phyloP scores from a whole-genome alignment of 1,140 invertebrate genomes.

The Caenorhabditis brenneri region DNA sequence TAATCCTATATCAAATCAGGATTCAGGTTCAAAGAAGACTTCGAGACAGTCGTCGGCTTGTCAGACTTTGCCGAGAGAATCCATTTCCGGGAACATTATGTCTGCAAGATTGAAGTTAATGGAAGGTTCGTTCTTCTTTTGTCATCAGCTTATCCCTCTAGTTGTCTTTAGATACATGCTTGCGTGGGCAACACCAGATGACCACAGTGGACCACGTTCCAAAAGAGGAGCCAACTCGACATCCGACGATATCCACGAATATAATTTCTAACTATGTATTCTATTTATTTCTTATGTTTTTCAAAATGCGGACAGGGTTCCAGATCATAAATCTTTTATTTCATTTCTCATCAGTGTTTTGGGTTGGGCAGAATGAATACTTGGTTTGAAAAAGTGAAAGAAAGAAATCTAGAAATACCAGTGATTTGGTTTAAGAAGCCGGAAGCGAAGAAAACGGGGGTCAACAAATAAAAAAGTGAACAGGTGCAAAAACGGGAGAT shows the following conservation, averaged over 20 bases:
- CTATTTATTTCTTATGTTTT: neutral
- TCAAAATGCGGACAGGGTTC: neutral
- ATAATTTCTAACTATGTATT: neutral
- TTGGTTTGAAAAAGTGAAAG: neutral
- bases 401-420: neutral
- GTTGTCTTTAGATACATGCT: neutral
- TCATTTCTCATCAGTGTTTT: no score
- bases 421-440: neutral
- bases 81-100: conserved; percentile 14
- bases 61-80: neutral
- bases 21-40: conserved; percentile 27
- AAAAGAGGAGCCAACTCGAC: neutral
- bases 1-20: neutral
- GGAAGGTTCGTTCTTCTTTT: neutral
- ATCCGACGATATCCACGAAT: neutral
- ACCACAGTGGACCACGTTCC: neutral
- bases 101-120: conserved; percentile 18
- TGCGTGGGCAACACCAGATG: neutral
- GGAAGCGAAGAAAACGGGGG: neutral
- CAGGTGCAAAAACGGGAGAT: neutral
- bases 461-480: neutral
- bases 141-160: no score
- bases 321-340: no score
- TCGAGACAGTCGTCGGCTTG: neutral
- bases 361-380: no score